These are phyloP conservation scores for Calameuta idolon DNA, from an alignment of 2,888 invertebrate species.

Conservation along the genomic window DNA sequence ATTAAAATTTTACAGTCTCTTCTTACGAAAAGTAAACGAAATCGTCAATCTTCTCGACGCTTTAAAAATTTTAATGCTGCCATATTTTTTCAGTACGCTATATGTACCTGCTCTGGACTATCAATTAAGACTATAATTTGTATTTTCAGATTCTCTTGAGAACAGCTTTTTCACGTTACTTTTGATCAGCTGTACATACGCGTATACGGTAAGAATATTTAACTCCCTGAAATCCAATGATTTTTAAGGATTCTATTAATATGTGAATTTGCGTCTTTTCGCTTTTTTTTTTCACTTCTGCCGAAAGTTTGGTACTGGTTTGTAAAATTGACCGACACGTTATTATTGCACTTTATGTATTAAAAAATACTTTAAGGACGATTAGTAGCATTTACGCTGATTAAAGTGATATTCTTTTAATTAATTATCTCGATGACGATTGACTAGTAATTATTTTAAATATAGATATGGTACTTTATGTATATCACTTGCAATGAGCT, in stretches of 20 bases:
- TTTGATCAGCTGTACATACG: not conserved
- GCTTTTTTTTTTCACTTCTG: not conserved
- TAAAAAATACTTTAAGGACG: not conserved
- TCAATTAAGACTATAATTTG: not conserved
- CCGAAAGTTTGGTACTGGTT: not conserved
- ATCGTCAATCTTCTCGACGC: not conserved
- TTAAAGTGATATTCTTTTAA: not conserved
- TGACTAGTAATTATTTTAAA: not conserved
- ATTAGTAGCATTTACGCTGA: not conserved
- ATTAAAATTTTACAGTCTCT: not conserved
- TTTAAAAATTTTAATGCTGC: not conserved
- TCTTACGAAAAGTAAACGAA: not conserved
- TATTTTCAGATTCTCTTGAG: not conserved
- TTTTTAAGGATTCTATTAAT: not conserved
- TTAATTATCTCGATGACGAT: not conserved
- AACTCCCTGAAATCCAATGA: not conserved
- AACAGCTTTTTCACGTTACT: not conserved
- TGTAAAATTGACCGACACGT: not conserved
- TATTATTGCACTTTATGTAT: not conserved
- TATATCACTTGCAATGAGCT: not conserved
- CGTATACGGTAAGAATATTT: not conserved
- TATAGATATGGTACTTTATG: not conserved
- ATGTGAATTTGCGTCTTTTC: not conserved
- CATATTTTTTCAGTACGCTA: not conserved
- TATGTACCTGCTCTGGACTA: not conserved